These are phyloP conservation scores for Drosophila borealis DNA, from an alignment of 2,888 invertebrate species.

Conservation along the genomic window DNA sequence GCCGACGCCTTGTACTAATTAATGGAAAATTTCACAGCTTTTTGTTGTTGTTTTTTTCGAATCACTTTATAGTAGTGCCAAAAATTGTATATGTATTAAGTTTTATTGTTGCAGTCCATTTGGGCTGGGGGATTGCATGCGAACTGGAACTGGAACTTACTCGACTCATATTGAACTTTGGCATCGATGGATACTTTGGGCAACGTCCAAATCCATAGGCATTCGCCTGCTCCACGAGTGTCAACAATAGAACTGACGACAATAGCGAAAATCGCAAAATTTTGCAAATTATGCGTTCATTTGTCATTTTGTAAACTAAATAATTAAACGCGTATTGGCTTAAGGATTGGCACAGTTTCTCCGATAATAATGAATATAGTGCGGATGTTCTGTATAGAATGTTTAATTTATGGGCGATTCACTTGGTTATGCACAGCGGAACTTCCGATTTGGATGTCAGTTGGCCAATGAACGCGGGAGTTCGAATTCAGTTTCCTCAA, in stretches of 20 bases:
- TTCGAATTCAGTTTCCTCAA: constrained; percentile 56
- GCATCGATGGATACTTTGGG: constrained; percentile 88
- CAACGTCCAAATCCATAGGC: constrained; percentile 88
- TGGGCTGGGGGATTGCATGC: not conserved
- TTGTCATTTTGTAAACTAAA: constrained; percentile 38
- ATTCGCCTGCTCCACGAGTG: constrained; percentile 37
- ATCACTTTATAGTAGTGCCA: constrained; percentile 1
- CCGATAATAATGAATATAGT: constrained; percentile 1
- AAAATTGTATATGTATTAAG: constrained; percentile 6
- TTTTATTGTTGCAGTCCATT: constrained; percentile 15
- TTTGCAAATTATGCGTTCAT: constrained; percentile 27
- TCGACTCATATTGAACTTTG: constrained; percentile 88
- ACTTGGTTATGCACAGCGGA: constrained; percentile 51
- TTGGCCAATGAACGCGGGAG: constrained; percentile 65
- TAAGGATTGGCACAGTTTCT: constrained; percentile 35
- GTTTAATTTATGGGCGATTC: constrained; percentile 17
- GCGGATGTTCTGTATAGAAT: constrained; percentile 27
- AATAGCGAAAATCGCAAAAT: constrained; percentile 44
- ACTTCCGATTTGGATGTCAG: constrained; percentile 52
- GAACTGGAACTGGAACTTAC: constrained; percentile 85
- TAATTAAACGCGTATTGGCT: constrained; percentile 6
- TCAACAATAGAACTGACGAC: constrained; percentile 43
- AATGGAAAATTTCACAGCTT: constrained; percentile 42
- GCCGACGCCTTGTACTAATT: constrained; percentile 65
- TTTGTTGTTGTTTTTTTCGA: not conserved